A percentile compares a stretch with the other conserved stretches of the same genome.
Evolutionary conservation across 2,797 vertebrate species (phyloP).

Genomic region (Myoxocephalus aenaeus): DNA sequence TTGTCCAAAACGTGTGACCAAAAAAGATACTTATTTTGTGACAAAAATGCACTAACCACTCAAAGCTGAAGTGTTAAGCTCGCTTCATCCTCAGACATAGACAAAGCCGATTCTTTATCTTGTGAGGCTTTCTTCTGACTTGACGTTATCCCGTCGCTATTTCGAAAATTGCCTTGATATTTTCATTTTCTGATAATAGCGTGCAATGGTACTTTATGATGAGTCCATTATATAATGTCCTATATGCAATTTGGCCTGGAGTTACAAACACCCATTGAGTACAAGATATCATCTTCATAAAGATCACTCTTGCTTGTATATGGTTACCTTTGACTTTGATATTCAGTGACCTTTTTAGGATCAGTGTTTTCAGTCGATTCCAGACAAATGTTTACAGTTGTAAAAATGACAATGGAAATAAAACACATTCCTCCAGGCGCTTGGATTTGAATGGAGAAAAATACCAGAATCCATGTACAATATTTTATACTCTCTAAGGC

Average conservation of each 20-base stretch:
- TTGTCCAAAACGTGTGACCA: conserved; percentile 7
- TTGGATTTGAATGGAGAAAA: conserved; percentile 1
- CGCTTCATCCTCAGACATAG: conserved; percentile 12
- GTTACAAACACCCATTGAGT: conserved; percentile 25
- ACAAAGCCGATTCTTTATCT: neutral
- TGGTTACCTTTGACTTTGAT: conserved; percentile 25
- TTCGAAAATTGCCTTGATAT: conserved; percentile 31
- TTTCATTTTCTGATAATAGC: conserved; percentile 37
- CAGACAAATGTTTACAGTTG: conserved; percentile 9
- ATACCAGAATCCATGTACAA: conserved; percentile 1
- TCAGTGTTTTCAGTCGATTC: conserved; percentile 9
- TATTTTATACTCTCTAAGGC: conserved; percentile 5
- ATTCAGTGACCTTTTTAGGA: conserved; percentile 37
- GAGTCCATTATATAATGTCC: conserved; percentile 10
- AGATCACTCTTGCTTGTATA: neutral
- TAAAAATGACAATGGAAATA: conserved; percentile 13
- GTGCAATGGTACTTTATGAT: conserved; percentile 29
- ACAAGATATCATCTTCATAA: conserved; percentile 16
- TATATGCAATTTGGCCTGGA: conserved; percentile 18
- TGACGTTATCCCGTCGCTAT: neutral
- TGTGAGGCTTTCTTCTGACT: neutral
- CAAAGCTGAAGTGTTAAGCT: neutral
- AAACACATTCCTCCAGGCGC: neutral
- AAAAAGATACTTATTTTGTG: conserved; percentile 24
- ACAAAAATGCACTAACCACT: neutral